These are phyloP conservation scores for Acanthiza pusilla DNA, from an alignment of 2,797 vertebrate species.

Conservation along the genomic window DNA sequence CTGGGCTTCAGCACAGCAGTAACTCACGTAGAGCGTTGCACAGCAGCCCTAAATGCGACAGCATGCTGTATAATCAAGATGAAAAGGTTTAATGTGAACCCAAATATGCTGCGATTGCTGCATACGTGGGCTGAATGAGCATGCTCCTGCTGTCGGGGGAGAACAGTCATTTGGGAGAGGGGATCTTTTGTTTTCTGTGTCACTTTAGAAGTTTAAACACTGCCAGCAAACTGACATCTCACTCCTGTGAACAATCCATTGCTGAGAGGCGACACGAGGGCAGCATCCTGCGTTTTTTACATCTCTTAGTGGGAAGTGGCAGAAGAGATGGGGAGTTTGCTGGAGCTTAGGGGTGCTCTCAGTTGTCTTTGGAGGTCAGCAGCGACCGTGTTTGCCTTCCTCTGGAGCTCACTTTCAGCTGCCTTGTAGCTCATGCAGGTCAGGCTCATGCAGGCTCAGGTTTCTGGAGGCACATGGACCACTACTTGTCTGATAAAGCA, in stretches of 20 bases:
- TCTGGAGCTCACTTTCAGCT: not conserved
- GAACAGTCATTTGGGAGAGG: not conserved
- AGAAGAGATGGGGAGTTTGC: not conserved
- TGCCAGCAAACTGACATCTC: slow-evolving; percentile 8
- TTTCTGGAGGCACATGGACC: not conserved
- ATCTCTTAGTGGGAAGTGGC: not conserved
- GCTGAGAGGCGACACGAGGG: not conserved
- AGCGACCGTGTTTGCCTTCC: not conserved
- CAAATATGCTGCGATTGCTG: not conserved
- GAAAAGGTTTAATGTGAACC: slow-evolving; percentile 35
- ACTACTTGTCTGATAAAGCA: accelerated
- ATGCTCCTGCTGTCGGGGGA: not conserved
- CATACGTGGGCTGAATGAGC: not conserved
- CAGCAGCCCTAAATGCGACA: not conserved
- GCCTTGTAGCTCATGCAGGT: not conserved
- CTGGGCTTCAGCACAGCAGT: not conserved
- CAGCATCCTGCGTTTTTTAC: not conserved
- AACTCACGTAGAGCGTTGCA: not conserved
- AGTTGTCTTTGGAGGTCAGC: not conserved
- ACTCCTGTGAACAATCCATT: not conserved
- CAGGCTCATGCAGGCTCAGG: no score
- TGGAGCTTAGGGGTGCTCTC: not conserved
- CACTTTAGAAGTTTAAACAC: not conserved
- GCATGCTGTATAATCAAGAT: slow-evolving; percentile 23
- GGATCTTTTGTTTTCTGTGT: slow-evolving; percentile 18